Conservation (phyloP, 2,113 vertebrate genomes). For the Prietella phreatophila region DNA sequence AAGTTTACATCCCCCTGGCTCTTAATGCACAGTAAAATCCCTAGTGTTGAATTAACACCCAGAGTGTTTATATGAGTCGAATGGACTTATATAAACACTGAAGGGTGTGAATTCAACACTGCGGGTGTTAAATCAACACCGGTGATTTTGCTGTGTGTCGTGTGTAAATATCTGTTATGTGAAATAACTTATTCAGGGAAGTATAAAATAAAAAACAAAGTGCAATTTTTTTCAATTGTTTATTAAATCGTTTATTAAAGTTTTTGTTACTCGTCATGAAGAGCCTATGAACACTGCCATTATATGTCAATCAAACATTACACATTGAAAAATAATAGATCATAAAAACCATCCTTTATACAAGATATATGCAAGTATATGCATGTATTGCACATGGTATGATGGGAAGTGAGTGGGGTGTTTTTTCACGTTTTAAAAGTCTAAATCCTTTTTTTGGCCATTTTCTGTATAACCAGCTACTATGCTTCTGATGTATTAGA, state of each 20-base stretch:
- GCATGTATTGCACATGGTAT: neutral
- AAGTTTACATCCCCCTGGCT: too few relatives aligned
- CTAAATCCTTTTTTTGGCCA: neutral
- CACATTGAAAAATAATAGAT: neutral
- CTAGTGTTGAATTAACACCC: too few relatives aligned
- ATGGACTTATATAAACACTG: too few relatives aligned
- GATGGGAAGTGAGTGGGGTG: neutral
- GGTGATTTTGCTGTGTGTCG: too few relatives aligned
- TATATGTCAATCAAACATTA: neutral
- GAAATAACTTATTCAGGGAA: too few relatives aligned
- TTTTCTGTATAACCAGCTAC: neutral
- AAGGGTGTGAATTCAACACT: too few relatives aligned
- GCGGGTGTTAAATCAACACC: too few relatives aligned
- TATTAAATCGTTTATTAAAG: neutral
- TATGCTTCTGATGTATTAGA: neutral
- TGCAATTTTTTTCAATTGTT: too few relatives aligned
- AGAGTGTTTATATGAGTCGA: too few relatives aligned
- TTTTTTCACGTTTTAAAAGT: neutral
- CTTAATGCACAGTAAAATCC: too few relatives aligned
- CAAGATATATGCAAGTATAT: neutral
- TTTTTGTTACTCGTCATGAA: neutral
- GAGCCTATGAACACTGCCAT: neutral
- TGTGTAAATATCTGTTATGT: too few relatives aligned
- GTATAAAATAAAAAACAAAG: too few relatives aligned
- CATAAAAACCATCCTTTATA: neutral